Conservation (phyloP, 2,888 invertebrate genomes). For the Torymus aiolomorphi region DNA sequence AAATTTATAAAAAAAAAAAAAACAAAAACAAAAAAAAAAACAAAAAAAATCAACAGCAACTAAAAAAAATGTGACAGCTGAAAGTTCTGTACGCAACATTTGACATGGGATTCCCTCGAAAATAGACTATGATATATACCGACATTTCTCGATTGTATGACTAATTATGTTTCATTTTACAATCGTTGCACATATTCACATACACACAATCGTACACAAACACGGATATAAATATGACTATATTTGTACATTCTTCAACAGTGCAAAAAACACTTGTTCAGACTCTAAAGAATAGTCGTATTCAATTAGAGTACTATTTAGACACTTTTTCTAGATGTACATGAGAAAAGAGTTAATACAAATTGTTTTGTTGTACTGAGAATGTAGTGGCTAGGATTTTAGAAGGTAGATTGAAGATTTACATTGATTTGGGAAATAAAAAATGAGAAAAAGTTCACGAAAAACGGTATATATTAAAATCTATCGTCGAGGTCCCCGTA, state of each 20-base stretch:
- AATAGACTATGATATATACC: conserved; percentile 63
- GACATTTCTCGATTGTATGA: conserved; percentile 42
- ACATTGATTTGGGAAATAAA: conserved; percentile 18
- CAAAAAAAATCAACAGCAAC: conserved; percentile 48
- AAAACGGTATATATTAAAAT: conserved; percentile 65
- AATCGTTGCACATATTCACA: conserved; percentile 22
- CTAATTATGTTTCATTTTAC: conserved; percentile 23
- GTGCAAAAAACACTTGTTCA: conserved; percentile 39
- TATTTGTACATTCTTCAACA: conserved; percentile 50
- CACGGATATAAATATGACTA: conserved; percentile 25
- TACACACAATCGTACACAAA: conserved; percentile 2
- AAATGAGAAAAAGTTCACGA: conserved; percentile 21
- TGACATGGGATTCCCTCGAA: conserved; percentile 65
- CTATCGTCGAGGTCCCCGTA: conserved; percentile 62
- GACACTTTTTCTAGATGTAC: conserved; percentile 46
- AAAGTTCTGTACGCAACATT: conserved; percentile 57
- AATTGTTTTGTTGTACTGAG: conserved; percentile 42
- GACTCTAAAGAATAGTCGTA: conserved; percentile 39
- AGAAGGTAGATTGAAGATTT: conserved; percentile 34
- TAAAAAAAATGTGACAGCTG: conserved; percentile 56
- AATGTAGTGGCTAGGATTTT: conserved; percentile 24
- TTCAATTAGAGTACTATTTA: conserved; percentile 50
- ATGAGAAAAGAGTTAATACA: conserved; percentile 22
- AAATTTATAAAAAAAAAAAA: conserved; percentile 55
- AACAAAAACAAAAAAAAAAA: conserved; percentile 55